A percentile compares a stretch with the other conserved stretches of the same genome.
phyloP scores from a whole-genome alignment of 2,113 vertebrate genomes.

The Neogobius melanostomus region DNA sequence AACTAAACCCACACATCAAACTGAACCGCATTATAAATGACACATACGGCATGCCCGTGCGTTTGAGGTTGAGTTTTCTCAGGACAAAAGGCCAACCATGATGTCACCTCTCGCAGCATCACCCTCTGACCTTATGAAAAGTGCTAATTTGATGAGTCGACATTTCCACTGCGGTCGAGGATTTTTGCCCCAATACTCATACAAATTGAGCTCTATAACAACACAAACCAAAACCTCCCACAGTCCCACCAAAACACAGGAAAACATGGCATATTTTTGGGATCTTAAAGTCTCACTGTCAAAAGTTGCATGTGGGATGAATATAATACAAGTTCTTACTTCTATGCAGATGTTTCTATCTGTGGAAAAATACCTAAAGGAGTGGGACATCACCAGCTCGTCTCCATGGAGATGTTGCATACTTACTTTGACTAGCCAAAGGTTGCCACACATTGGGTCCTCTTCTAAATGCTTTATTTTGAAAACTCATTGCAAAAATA shows the following conservation, averaged over 20 bases:
- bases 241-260: constrained; percentile 31
- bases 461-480: no score
- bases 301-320: constrained; percentile 20
- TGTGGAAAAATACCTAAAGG: no score
- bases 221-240: constrained; percentile 51
- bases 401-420: no score
- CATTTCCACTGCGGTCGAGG: constrained; percentile 66
- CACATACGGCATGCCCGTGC: constrained; percentile 19
- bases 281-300: constrained; percentile 40
- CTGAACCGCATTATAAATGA: constrained; percentile 39
- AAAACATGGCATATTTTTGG: constrained; percentile 49
- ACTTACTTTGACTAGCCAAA: no score
- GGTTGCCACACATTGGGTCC: no score
- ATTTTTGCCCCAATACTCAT: constrained; percentile 60
- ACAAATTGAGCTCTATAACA: constrained; percentile 51
- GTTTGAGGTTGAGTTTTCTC: constrained; percentile 42
- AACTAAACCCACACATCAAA: constrained; percentile 29
- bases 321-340: no score
- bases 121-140: constrained; percentile 60
- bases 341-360: no score
- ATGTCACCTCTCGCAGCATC: constrained; percentile 61
- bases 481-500: no score
- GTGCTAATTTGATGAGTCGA: constrained; percentile 58
- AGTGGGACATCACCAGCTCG: no score
- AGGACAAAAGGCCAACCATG: constrained; percentile 49